Evolutionary conservation across 2,797 vertebrate species (phyloP), one percentile per base, ranked within the genome.

Genomic region (Ateles fusciceps): DNA sequence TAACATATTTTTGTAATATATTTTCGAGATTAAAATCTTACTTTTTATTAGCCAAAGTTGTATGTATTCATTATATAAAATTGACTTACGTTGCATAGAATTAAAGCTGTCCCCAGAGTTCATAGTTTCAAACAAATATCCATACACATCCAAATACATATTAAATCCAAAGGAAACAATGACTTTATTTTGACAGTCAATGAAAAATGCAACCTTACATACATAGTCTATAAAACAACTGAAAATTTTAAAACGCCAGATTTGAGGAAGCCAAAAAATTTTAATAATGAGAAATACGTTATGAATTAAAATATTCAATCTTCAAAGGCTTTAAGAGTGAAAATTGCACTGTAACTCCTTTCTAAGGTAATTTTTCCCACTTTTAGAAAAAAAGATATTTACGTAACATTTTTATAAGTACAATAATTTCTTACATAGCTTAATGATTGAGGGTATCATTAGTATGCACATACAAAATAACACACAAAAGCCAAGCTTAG

Each of bases 71-170:
- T 85, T 84, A 78, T 6, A n/a, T 39, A 90, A 87, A 92, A 85
- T 2, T 88, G 24, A 71, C 61, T 87, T 89, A 55, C 72, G 9
- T 71, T 52, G 8, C n/a, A 46, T 7, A 95, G 33, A 95, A 92
- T 80, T 55, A 85, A 96, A 94, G 28, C 22, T 80, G 22, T 72
- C 5, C 71, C 15, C 55, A 78, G 80, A 92, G 36, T 14, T 80
- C 85, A 30, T 50, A 81, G 17, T 42, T 91, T 96, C 96, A 75
- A 83, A 95, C n/a, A 90, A 94, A 92, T 83, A 59, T 6, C 6
- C 71, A 91, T 6, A 74, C 7, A 76, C 3, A 79, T 87, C 7
- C 80, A 97, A 95, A 93, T 79, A 85, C 75, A 84, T 52, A 76
- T 48, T 64, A 92, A 79, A 85, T 79, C 15, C 30, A 59, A 76